Base-by-base conservation (phyloP, 1,140 invertebrate species). In the Brachionus calyciflorus region DNA sequence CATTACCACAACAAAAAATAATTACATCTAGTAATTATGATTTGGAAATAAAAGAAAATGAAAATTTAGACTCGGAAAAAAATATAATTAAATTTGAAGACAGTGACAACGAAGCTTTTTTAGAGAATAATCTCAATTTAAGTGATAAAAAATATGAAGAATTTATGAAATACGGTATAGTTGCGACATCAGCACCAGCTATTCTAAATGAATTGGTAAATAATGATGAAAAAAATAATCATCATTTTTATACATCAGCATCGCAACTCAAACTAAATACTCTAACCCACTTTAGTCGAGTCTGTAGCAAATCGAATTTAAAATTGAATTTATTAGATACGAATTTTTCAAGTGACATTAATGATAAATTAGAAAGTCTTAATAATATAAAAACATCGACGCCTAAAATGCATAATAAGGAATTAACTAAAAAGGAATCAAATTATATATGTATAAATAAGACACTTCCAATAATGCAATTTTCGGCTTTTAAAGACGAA, bases 101-200 rank as follows among this genome's bases (percentile, higher is more conserved):
- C 6, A 7, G 7, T 17, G 19, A 49, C 6, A 1, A 3, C 3
- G 3, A 14, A 53, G 26, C 12, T 12, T 24, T 10, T 0, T 49
- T 7, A 0, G 1, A 51, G 2, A 40, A 17, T 3, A 37, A 55
- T 28, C 1, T 21, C 19, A 24, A 51, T 33, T 9, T 17, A 28
- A 14, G 0, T 55, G 51, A 30, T 14, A 49, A 57, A 30, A 30
- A 57, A 37, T 44, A 55, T 6, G 53, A 76, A 7, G 1, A 37
- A 14, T 40, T 19, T 9, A 24, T 28, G 5, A n/a, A 57, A 30
- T 63, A 77, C 28, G 49, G 73, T 19, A 14, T 57, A 60, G 37
- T 46, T 17, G 73, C 73, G 0, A 30, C 46, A 44, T 76, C 73
- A 10, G 73, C 73, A 2, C 73, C 73, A 30, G 73, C 73, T 21